Base-by-base conservation (phyloP, 2,797 vertebrate species). In the Champsocephalus esox region DNA sequence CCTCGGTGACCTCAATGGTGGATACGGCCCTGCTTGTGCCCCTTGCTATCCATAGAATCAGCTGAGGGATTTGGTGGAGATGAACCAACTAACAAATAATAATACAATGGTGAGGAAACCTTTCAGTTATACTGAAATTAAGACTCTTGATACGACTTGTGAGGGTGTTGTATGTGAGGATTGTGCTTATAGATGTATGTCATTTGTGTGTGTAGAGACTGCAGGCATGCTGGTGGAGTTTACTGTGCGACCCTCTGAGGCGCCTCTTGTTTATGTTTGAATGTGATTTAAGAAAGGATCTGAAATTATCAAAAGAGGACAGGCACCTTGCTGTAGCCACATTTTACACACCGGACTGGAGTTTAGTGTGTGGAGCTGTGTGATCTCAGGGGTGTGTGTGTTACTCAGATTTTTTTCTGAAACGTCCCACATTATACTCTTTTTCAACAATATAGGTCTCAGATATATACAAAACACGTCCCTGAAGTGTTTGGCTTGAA, bases 361-460 rank as follows among this genome's bases (percentile, higher is more conserved):
- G 28, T 28, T 28, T 28, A 44, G 61, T 75, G 82, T 79, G 79
- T 65, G 80, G 82, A 75, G 79, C 12, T 32, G 17, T 32, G 38
- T 48, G 61, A 77, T 46, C 41, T 48, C 28, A 28, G 28, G 24
- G 28, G 28, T 28, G 28, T 28, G 24, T 28, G 28, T 28, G 28
- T 28, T 28, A 28, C 28, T 28, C 28, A 28, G 28, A 28, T 28
- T 3, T 28, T 28, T 28, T 28, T 4, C 28, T 28, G 3, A 28
- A 28, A 28, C 3, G 3, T 28, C 28, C 3, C 28, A 28, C 3
- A 28, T 28, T 28, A 28, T 3, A 28, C 28, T 28, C 28, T 28
- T 28, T 28, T 28, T 28, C 28, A 28, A 28, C 28, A 28, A 28
- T 28, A 28, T 28, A 28, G 28, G 28, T 28, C 28, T 28, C 28